phyloP scores from a whole-genome alignment of 2,888 invertebrate species.

The Encarsia formosa region DNA sequence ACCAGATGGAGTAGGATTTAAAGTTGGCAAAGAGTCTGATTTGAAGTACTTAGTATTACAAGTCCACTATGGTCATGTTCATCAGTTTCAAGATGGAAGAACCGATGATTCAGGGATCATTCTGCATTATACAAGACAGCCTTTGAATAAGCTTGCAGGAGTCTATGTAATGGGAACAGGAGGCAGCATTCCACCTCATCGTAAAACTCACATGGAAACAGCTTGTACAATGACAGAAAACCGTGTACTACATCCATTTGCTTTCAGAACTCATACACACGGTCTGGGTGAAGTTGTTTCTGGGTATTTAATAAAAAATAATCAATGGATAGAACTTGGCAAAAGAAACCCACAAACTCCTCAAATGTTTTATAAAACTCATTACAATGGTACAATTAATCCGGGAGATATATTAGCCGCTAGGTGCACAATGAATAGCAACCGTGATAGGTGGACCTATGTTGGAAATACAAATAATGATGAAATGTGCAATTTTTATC shows the following conservation, averaged over 20 bases:
- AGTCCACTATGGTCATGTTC: slow-evolving; percentile 76
- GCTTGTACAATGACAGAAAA: slow-evolving; percentile 77
- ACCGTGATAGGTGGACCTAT: slow-evolving; percentile 59
- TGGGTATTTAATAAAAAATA: slow-evolving; percentile 60
- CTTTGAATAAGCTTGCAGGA: slow-evolving; percentile 84
- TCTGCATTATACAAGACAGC: slow-evolving; percentile 70
- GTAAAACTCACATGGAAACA: slow-evolving; percentile 82
- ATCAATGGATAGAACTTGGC: slow-evolving; percentile 77
- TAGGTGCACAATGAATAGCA: slow-evolving; percentile 86
- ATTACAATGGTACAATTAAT: slow-evolving; percentile 59
- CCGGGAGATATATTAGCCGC: slow-evolving; percentile 79
- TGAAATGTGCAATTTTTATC: slow-evolving; percentile 95
- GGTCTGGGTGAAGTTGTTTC: slow-evolving; percentile 79
- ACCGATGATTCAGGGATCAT: slow-evolving; percentile 83
- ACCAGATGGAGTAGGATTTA: slow-evolving; percentile 87
- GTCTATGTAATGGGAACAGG: slow-evolving; percentile 85
- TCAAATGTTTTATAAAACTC: slow-evolving; percentile 91
- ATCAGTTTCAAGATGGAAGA: slow-evolving; percentile 65
- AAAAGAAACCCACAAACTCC: slow-evolving; percentile 83
- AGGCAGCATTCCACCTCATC: slow-evolving; percentile 69
- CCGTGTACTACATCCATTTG: slow-evolving; percentile 88
- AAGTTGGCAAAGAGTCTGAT: slow-evolving; percentile 76
- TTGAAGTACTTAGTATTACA: slow-evolving; percentile 90
- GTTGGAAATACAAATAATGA: slow-evolving; percentile 82
- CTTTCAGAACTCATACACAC: slow-evolving; percentile 93